Evolutionary conservation across 2,888 invertebrate genomes (phyloP).

Genomic region (Caenorhabditis zanzibari): DNA sequence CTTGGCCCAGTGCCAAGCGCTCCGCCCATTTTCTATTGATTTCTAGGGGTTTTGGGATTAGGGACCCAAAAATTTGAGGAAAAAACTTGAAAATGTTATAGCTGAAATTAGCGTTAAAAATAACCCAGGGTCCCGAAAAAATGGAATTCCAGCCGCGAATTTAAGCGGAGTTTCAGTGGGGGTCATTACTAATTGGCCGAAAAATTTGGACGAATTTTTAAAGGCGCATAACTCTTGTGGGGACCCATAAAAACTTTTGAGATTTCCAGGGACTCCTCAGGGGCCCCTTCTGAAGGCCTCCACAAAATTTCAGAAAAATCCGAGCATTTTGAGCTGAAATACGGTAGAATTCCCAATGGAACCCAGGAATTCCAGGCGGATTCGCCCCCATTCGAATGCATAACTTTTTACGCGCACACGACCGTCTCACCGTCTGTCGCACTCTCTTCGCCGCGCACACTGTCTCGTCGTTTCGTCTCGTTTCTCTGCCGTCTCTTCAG

Average conservation of each 20-base stretch:
- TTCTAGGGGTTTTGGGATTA: slow-evolving; percentile 2
- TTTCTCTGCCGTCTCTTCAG: slow-evolving; percentile 53
- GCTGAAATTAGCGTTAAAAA: background rate
- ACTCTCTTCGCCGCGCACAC: slow-evolving; percentile 38
- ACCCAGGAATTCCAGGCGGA: slow-evolving; percentile 22
- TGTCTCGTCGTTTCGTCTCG: slow-evolving; percentile 16
- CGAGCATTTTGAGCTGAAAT: background rate
- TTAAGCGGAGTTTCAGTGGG: slow-evolving; percentile 28
- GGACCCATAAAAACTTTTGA: background rate
- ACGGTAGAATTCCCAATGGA: background rate
- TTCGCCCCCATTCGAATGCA: background rate
- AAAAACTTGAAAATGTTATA: background rate
- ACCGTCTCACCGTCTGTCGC: background rate
- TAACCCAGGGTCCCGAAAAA: background rate
- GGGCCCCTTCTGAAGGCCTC: background rate
- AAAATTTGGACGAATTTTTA: slow-evolving; percentile 20
- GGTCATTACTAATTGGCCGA: slow-evolving; percentile 2
- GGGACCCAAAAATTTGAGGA: background rate
- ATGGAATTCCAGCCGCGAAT: slow-evolving; percentile 15
- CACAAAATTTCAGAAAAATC: slow-evolving; percentile 28
- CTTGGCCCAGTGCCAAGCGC: slow-evolving; percentile 56
- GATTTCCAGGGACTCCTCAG: background rate
- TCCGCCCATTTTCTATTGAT: slow-evolving; percentile 45
- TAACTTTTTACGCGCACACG: slow-evolving; percentile 38
- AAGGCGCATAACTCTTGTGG: background rate